Evolutionary conservation across 2,113 vertebrate genomes (phyloP), one percentile per base, ranked within the genome.

Genomic region (Cranoglanis bouderius): DNA sequence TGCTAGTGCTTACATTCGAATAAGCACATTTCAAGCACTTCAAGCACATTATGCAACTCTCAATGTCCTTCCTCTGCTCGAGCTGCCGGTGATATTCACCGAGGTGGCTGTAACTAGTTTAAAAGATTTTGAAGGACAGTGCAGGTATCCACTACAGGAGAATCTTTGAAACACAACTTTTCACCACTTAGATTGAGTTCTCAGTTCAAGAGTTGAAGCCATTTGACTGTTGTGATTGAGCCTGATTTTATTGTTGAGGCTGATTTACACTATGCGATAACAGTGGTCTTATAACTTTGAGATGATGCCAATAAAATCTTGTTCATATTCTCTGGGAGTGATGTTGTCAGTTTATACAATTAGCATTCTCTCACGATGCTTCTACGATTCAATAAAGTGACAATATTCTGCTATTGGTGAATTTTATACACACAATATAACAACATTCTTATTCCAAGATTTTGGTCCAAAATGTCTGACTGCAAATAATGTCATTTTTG

Each of bases 91-190:
- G 49, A 53, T 53, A 80, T 80, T 32, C 46, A 78, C 29, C 6
- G 77, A 80, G 49, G 29, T 80, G 46, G 77, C 77, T 53, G 13
- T 16, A 32, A 80, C 46, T 80, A 32, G 46, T 80, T n/a, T 32
- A 32, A 80, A 80, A 51, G 77, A 80, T 80, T 80, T 32, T 80
- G 77, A 80, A 51, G 77, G 77, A 80, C 77, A 53, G 49, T 53
- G 49, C 77, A 53, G 77, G 53, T 6, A 53, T 53, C 26, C 26
- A 80, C 43, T 49, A n/a, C 46, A 51, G 75, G 26, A 16, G 46
- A 77, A 77, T 4, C 3, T 10, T 6, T 40, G 38, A 75, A 75
- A 40, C 8, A 40, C 38, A 21, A 10, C 6, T 26, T 49, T 13
- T 46, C 9, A 6, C 24, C 40, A 77, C 38, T 75, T 18, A 40